phyloP scores from a whole-genome alignment of 2,797 vertebrate genomes.

The Cyprinodon diabolis region DNA sequence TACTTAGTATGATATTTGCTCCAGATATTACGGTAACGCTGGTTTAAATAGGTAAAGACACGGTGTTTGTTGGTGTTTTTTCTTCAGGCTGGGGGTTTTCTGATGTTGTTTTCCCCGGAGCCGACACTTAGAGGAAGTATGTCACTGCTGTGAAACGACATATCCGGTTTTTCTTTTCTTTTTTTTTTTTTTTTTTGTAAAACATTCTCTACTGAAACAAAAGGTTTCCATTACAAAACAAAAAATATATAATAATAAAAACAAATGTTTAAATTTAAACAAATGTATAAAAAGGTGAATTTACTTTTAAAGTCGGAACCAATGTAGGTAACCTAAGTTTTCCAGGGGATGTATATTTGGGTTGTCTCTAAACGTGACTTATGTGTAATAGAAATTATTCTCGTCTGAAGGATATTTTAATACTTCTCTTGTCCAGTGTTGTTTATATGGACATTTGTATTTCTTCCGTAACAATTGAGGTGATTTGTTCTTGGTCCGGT shows the following conservation, averaged over 20 bases:
- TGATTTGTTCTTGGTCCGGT: neutral
- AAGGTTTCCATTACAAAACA: neutral
- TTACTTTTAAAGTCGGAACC: slow-evolving; percentile 12
- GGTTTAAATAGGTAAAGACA: neutral
- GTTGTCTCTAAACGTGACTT: slow-evolving; percentile 14
- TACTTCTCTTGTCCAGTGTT: accelerated
- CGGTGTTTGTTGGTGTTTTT: slow-evolving; percentile 25
- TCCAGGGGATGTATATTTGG: slow-evolving; percentile 50
- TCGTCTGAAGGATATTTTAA: neutral
- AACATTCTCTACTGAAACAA: neutral
- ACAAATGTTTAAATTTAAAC: accelerated
- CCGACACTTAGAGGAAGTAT: slow-evolving; percentile 74
- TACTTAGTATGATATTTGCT: slow-evolving; percentile 23
- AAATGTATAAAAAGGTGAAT: accelerated
- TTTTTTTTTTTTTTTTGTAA: neutral
- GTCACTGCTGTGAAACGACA: neutral
- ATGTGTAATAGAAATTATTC: neutral
- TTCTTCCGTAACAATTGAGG: neutral
- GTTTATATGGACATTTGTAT: accelerated
- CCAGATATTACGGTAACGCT: neutral
- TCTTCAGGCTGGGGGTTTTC: slow-evolving; percentile 51
- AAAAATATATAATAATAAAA: no score
- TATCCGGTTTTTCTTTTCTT: slow-evolving; percentile 20
- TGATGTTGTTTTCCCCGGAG: slow-evolving; percentile 76
- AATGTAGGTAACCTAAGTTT: accelerated